Base-by-base conservation (phyloP, 2,113 vertebrate species). In the Hippocampus zosterae region DNA sequence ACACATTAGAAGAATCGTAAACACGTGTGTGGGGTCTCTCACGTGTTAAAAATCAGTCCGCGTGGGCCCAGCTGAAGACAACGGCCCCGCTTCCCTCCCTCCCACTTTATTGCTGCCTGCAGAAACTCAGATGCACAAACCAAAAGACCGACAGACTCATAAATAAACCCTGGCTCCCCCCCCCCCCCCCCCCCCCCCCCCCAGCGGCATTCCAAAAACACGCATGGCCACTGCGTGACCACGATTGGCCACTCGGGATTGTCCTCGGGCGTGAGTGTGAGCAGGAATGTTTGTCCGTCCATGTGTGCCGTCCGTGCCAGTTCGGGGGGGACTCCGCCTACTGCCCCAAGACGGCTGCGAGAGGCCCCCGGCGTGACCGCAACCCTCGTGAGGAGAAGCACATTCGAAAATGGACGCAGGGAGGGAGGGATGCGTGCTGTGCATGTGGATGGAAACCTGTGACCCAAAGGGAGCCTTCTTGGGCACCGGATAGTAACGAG, bases 81-180 rank as follows among this genome's bases (percentile, higher is more conserved):
- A 65, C 42, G 62, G 40, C 44, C 19, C 50, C 61, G 23, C 37
- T 40, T 41, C 33, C 21, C 48, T n/a, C 50, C 27, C 23, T 37
- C 33, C 33, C 33, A 37, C 42, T 44, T 48, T 0, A 0, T 44
- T 3, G 18, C 4, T 77, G 56, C 65, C 57, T 53, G 76, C 78
- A 78, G 52, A 48, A 7, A n/a, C 33, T 46, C 76, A 86, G 78
- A 84, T 87, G 68, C 82, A 85, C 81, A 86, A 81, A 78, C 71
- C 70, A 74, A 77, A 78, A 79, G 53, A 71, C 16, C 42, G 60
- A 77, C 68, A 40, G 41, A 33, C 69, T 79, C 84, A 84, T 79
- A 80, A 85, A 85, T 84, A 80, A 82, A 76, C 66, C 59, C 68
- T 57, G 25, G 16, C 29, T 41, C 1, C 25, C 25, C 25, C 25